phyloP scores from a whole-genome alignment of 1,140 invertebrate species.

The Nasonia vitripennis region DNA sequence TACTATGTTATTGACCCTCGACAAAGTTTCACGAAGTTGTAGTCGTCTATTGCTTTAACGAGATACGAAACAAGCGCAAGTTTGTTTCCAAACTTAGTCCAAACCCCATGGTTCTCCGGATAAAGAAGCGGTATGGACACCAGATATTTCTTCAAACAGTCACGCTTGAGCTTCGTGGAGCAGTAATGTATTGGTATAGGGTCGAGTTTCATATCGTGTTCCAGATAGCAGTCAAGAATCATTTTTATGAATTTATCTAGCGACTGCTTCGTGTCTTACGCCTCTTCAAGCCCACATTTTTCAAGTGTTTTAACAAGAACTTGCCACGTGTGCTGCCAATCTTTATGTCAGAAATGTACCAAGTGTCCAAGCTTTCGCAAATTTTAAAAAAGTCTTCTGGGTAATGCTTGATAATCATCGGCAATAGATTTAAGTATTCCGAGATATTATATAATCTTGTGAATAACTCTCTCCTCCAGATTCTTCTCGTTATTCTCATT shows the following conservation, averaged over 20 bases:
- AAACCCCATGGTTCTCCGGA: not conserved
- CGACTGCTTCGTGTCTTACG: not conserved
- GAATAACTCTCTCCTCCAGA: not conserved
- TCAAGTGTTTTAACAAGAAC: conserved; percentile 59
- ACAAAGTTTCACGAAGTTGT: not conserved
- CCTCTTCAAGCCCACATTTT: not conserved
- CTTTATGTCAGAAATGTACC: conserved; percentile 14
- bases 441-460: not conserved
- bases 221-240: not conserved
- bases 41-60: not conserved
- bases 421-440: conserved; percentile 36
- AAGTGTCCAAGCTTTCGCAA: conserved; percentile 15
- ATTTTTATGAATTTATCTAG: conserved; percentile 17
- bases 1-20: too few species aligned
- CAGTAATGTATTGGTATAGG: not conserved
- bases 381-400: conserved; percentile 48
- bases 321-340: conserved; percentile 58
- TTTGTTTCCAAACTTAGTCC: not conserved
- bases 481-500: not conserved
- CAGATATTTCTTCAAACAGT: conserved; percentile 15
- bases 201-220: not conserved
- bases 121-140: conserved; percentile 3
- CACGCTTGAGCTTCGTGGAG: not conserved
- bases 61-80: not conserved
- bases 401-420: conserved; percentile 49